These are phyloP conservation scores for Chiloscyllium punctatum DNA, from an alignment of 2,797 vertebrate genomes.

Conservation along the genomic window DNA sequence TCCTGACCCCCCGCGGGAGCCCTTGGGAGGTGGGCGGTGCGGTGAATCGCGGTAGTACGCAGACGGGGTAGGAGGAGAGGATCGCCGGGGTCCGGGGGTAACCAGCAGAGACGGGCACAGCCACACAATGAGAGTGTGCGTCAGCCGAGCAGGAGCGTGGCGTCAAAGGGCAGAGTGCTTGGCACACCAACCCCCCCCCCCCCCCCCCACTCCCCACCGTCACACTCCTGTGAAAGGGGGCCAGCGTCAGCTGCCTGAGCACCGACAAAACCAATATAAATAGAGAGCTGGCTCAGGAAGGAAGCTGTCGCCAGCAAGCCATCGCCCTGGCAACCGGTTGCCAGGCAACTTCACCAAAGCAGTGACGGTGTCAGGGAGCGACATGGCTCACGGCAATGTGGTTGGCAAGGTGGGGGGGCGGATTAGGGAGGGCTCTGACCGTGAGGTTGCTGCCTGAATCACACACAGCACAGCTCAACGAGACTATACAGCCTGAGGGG, in stretches of 20 bases:
- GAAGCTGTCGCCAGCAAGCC: background rate
- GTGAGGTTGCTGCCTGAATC: background rate
- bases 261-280: conserved; percentile 37
- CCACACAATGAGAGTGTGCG: too few species aligned
- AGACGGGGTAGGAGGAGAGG: too few species aligned
- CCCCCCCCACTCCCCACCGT: background rate
- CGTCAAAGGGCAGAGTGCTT: background rate
- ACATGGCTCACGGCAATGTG: too few species aligned
- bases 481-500: background rate
- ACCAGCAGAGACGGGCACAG: too few species aligned
- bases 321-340: conserved; percentile 41
- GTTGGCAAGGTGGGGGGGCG: too few species aligned
- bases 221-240: conserved; percentile 33
- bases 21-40: too few species aligned
- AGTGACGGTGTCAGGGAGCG: conserved; percentile 18
- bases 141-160: background rate
- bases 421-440: too few species aligned
- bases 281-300: conserved; percentile 33
- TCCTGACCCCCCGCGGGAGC: too few species aligned
- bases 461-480: conserved; percentile 32
- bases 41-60: too few species aligned
- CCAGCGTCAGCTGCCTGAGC: too few species aligned
- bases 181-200: background rate
- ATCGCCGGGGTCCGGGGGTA: too few species aligned
- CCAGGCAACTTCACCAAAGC: conserved; percentile 37